Percentiles rank a stretch among this genome's conserved stretches.
Conservation (phyloP, 1,140 invertebrate species). For the Meteorus sp. region DNA sequence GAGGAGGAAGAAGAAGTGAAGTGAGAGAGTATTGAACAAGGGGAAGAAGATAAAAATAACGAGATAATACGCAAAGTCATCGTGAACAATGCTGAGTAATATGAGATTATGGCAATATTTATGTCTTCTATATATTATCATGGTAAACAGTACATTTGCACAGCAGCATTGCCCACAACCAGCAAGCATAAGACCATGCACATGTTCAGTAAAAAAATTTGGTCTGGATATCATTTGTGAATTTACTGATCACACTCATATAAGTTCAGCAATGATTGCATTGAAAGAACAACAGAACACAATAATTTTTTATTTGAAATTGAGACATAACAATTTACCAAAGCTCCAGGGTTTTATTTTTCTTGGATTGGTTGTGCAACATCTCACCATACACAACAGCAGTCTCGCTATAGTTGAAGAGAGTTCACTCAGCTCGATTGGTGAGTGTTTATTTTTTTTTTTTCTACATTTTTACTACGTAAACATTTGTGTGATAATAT, state of each 20-base stretch:
- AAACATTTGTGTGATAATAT: neutral
- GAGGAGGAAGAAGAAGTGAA: constrained; percentile 1
- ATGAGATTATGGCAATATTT: constrained; percentile 28
- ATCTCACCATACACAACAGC: constrained; percentile 85
- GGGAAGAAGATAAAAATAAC: too few species aligned
- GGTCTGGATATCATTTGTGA: constrained; percentile 86
- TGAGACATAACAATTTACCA: constrained; percentile 79
- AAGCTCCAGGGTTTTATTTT: constrained; percentile 84
- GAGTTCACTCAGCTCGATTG: constrained; percentile 79
- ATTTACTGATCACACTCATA: constrained; percentile 74
- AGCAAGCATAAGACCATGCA: constrained; percentile 74
- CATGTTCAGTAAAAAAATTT: constrained; percentile 80
- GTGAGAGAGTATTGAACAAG: constrained; percentile 1
- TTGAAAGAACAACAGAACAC: constrained; percentile 72
- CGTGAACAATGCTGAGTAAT: constrained; percentile 7
- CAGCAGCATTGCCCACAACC: constrained; percentile 72
- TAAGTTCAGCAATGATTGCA: constrained; percentile 73
- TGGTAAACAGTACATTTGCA: constrained; percentile 22
- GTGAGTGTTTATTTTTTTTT: constrained; percentile 56
- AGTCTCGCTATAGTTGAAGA: constrained; percentile 84
- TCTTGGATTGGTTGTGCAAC: constrained; percentile 82
- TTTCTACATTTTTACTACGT: neutral
- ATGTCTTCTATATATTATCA: constrained; percentile 25
- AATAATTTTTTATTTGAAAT: constrained; percentile 83
- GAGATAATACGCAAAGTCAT: too few species aligned